Percentiles rank a stretch among this genome's conserved stretches.
phyloP scores from a whole-genome alignment of 2,888 invertebrate genomes.

The Diarsia rubi region DNA sequence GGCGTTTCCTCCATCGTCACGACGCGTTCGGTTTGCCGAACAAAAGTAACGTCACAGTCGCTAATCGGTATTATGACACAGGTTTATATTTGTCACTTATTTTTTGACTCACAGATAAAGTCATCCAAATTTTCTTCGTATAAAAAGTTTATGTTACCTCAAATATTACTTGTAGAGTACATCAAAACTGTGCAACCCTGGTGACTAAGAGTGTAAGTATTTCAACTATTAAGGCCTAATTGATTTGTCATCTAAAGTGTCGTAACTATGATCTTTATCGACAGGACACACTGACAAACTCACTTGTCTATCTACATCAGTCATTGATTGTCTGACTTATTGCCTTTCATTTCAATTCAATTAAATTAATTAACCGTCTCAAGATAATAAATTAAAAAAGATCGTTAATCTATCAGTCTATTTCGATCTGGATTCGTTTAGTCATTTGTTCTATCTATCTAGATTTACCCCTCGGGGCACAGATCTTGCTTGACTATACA shows the following conservation, averaged over 20 bases:
- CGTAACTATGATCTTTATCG: constrained; percentile 57
- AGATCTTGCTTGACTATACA: neutral
- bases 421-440: constrained; percentile 16
- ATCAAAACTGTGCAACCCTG: neutral
- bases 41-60: neutral
- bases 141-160: neutral
- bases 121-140: neutral
- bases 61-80: neutral
- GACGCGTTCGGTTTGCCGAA: neutral
- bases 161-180: neutral
- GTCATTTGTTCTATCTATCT: constrained; percentile 17
- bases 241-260: constrained; percentile 64
- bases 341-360: constrained; percentile 60
- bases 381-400: constrained; percentile 56
- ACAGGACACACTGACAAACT: constrained; percentile 41
- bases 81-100: neutral
- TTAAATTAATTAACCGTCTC: constrained; percentile 54
- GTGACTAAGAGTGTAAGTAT: neutral
- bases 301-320: constrained; percentile 42
- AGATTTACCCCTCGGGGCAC: constrained; percentile 9
- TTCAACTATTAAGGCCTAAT: constrained; percentile 1
- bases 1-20: neutral
- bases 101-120: neutral
- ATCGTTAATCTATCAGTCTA: constrained; percentile 42
- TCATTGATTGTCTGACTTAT: constrained; percentile 47